A percentile compares a stretch with the other conserved stretches of the same genome.
These are phyloP conservation scores for Cyphomyrus discorhynchus DNA, from an alignment of 2,113 vertebrate genomes.

Conservation along the genomic window DNA sequence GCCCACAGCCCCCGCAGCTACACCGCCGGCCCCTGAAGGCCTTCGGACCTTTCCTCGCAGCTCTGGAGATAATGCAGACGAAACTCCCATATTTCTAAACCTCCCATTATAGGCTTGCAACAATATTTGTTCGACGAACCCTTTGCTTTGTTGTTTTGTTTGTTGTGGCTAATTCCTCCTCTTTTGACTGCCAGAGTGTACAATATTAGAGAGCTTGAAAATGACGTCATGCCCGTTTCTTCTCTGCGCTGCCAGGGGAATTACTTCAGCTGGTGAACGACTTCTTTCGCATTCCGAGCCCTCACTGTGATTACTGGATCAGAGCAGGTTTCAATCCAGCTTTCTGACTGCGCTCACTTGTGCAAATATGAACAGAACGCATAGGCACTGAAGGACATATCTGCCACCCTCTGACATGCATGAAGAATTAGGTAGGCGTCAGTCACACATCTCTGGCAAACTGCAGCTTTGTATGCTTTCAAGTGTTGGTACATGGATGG, in stretches of 20 bases:
- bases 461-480: background rate
- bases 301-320: background rate
- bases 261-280: background rate
- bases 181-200: background rate
- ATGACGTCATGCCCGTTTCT: background rate
- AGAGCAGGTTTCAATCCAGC: background rate
- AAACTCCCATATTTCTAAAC: conserved; percentile 26
- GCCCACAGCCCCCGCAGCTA: conserved; percentile 28
- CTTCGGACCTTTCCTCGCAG: conserved; percentile 14
- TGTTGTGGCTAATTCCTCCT: background rate
- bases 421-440: background rate
- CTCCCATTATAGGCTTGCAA: conserved; percentile 23
- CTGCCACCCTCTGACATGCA: background rate
- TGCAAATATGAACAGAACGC: background rate
- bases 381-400: background rate
- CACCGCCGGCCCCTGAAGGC: conserved; percentile 23
- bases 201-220: background rate
- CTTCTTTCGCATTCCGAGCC: background rate
- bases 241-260: background rate
- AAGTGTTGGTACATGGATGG: background rate
- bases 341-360: background rate
- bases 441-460: background rate
- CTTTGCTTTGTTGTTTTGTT: conserved; percentile 12
- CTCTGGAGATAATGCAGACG: conserved; percentile 3
- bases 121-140: conserved; percentile 26